Conservation (phyloP, 2,113 vertebrate genomes). For the Gadus macrocephalus region DNA sequence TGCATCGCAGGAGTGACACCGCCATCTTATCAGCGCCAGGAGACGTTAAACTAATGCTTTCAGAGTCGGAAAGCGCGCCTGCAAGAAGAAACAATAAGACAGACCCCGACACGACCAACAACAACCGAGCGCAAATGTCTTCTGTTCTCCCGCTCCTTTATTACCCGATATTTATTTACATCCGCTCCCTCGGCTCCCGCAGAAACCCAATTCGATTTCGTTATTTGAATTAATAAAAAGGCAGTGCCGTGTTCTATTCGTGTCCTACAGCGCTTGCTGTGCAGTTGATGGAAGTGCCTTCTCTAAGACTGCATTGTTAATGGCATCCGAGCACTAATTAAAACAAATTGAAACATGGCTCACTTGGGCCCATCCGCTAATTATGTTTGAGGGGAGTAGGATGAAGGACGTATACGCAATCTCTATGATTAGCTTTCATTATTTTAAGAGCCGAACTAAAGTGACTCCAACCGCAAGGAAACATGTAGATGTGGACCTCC, state of each 20-base stretch:
- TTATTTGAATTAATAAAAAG: background rate
- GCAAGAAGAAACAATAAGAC: too few relatives aligned
- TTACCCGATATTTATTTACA: too few relatives aligned
- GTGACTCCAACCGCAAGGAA: background rate
- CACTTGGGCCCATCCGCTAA: background rate
- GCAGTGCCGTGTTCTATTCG: background rate
- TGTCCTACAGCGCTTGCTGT: too few relatives aligned
- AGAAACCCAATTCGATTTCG: too few relatives aligned
- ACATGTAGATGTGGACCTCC: background rate
- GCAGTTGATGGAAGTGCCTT: background rate
- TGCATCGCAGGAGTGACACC: too few relatives aligned
- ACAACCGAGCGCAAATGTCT: too few relatives aligned
- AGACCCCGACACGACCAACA: too few relatives aligned
- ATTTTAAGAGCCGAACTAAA: background rate
- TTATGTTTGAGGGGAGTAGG: background rate
- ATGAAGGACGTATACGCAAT: background rate
- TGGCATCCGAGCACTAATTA: background rate
- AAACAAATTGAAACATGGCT: background rate
- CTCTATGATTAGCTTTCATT: background rate
- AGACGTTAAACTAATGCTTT: too few relatives aligned
- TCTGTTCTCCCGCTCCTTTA: too few relatives aligned
- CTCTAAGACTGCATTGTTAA: background rate
- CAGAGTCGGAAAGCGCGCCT: too few relatives aligned
- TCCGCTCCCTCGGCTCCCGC: too few relatives aligned
- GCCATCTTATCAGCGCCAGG: too few relatives aligned